phyloP scores from a whole-genome alignment of 2,797 vertebrate species.

The Acestrorhynchus altus region DNA sequence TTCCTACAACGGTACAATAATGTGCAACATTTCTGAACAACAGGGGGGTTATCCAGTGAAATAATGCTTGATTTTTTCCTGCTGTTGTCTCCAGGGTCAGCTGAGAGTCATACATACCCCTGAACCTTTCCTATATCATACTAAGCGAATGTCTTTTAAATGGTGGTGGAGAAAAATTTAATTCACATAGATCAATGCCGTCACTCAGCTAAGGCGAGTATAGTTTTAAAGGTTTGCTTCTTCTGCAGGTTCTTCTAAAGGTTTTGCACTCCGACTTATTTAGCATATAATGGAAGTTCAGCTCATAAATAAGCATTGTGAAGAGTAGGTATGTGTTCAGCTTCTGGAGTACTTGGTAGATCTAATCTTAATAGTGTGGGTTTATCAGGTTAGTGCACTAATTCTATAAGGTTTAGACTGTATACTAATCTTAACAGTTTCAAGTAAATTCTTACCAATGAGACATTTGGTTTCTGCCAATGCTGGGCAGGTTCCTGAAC shows the following conservation, averaged over 20 bases:
- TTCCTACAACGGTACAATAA: not conserved
- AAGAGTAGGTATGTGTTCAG: no score
- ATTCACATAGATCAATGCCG: not conserved
- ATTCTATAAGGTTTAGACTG: no score
- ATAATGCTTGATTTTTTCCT: not conserved
- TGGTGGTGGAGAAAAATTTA: not conserved
- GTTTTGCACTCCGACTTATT: not conserved
- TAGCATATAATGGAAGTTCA: not conserved
- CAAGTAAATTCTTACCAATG: slow-evolving; percentile 41
- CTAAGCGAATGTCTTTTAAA: not conserved
- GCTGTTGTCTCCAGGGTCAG: not conserved
- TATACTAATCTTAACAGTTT: no score
- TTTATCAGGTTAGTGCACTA: no score
- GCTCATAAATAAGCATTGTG: no score
- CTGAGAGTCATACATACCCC: not conserved
- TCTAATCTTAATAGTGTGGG: no score
- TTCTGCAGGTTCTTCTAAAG: no score
- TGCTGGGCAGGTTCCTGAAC: slow-evolving; percentile 17
- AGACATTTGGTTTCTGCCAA: slow-evolving; percentile 26
- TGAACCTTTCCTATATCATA: not conserved
- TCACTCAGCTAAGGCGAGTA: not conserved
- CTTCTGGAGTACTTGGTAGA: not conserved
- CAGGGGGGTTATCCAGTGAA: not conserved
- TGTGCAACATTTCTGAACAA: not conserved
- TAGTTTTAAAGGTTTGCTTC: not conserved